Conservation (phyloP, 2,113 vertebrate genomes). For the Trematocara nigrifrons region DNA sequence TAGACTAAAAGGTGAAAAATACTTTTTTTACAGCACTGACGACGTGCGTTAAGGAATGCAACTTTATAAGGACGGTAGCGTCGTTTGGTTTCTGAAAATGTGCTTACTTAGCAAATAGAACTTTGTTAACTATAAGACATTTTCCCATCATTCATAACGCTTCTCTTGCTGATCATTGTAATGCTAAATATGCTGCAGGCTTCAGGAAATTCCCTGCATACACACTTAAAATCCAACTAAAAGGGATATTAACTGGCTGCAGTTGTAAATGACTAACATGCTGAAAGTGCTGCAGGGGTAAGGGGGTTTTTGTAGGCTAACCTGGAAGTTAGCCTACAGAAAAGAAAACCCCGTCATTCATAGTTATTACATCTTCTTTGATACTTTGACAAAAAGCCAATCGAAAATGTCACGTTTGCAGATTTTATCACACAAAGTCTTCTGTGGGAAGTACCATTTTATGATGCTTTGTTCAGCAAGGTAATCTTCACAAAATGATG, state of each 20-base stretch:
- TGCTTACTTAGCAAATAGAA: background rate
- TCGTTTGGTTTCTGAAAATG: background rate
- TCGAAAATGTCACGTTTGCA: background rate
- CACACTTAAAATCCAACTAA: background rate
- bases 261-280: background rate
- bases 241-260: background rate
- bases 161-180: background rate
- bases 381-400: background rate
- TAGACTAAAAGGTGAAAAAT: background rate
- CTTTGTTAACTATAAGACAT: background rate
- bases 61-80: background rate
- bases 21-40: background rate
- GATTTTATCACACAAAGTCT: background rate
- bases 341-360: fast-evolving
- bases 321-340: background rate
- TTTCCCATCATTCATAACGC: background rate
- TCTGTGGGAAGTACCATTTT: fast-evolving
- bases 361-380: background rate
- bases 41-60: fast-evolving
- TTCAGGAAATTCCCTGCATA: background rate
- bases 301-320: background rate
- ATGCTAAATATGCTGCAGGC: background rate
- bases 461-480: background rate
- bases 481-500: background rate
- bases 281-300: background rate